Evolutionary conservation across 2,113 vertebrate species (phyloP).

Genomic region (Loxodonta africana): DNA sequence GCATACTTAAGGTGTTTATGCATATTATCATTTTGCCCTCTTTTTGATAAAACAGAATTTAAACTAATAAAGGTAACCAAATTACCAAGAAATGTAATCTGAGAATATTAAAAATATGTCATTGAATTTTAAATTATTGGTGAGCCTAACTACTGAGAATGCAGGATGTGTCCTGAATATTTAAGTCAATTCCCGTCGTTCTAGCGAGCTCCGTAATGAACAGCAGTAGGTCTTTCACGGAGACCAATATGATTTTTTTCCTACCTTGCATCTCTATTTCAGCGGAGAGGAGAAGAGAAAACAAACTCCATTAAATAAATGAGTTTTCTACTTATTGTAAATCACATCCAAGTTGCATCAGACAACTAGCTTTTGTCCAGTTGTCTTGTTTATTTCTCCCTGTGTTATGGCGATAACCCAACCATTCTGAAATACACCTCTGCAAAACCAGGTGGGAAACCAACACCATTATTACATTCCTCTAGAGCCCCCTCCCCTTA

Average conservation of each 20-base stretch:
- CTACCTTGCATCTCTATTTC: conserved; percentile 14
- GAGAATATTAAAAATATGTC: not conserved
- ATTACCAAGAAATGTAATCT: conserved; percentile 24
- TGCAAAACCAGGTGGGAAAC: conserved; percentile 68
- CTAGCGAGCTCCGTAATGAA: not conserved
- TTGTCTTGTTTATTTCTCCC: conserved; percentile 58
- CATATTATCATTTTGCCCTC: not conserved
- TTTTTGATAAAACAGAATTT: not conserved
- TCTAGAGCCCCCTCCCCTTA: not conserved
- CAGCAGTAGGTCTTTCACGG: conserved; percentile 40
- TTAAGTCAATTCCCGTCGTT: not conserved
- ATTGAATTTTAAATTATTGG: conserved; percentile 52
- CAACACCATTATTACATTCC: conserved; percentile 9
- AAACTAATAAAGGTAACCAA: conserved; percentile 57
- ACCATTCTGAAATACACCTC: conserved; percentile 19
- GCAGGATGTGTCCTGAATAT: conserved; percentile 24
- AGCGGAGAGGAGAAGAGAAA: conserved; percentile 29
- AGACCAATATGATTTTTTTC: conserved; percentile 33
- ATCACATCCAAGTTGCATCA: conserved; percentile 4
- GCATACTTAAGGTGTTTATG: conserved; percentile 7
- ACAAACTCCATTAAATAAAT: not conserved
- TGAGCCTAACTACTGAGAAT: conserved; percentile 20
- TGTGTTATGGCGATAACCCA: conserved; percentile 5
- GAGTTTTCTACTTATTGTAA: not conserved
- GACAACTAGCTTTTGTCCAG: conserved; percentile 49